Evolutionary conservation across 2,888 invertebrate species (phyloP).

Genomic region (Podotricha telesiphe): DNA sequence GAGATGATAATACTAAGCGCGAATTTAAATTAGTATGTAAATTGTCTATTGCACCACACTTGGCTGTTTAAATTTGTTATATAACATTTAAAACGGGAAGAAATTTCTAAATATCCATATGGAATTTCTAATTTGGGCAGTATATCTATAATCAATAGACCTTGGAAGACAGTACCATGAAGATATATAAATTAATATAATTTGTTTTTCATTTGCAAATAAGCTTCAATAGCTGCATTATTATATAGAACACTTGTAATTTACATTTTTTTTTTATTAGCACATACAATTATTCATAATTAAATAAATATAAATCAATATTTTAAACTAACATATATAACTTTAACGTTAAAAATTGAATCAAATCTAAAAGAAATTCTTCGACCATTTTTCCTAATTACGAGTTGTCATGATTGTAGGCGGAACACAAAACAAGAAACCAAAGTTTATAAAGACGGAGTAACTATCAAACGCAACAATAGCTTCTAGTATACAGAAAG

Average conservation of each 20-base stretch:
- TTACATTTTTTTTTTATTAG: background rate
- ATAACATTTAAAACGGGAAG: conserved; percentile 2
- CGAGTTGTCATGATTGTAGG: background rate
- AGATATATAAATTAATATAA: conserved; percentile 11
- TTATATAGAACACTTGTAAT: background rate
- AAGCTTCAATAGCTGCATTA: background rate
- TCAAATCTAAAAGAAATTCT: background rate
- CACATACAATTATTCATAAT: background rate
- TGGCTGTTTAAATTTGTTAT: background rate
- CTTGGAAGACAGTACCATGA: conserved; percentile 31
- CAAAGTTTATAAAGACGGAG: conserved; percentile 23
- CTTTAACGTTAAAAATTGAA: background rate
- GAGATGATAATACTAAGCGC: background rate
- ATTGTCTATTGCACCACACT: conserved; percentile 1
- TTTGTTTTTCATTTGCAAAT: background rate
- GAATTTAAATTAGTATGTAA: background rate
- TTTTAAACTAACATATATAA: background rate
- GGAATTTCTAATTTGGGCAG: conserved; percentile 9
- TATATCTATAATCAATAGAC: conserved; percentile 18
- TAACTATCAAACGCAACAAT: conserved; percentile 34
- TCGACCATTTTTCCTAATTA: conserved; percentile 5
- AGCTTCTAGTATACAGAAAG: conserved; percentile 27
- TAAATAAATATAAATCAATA: conserved; percentile 5
- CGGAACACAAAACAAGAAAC: conserved; percentile 14
- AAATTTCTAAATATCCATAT: conserved; percentile 3